These are phyloP conservation scores for Leucozona laternaria DNA, from an alignment of 2,888 invertebrate genomes.

Conservation along the genomic window DNA sequence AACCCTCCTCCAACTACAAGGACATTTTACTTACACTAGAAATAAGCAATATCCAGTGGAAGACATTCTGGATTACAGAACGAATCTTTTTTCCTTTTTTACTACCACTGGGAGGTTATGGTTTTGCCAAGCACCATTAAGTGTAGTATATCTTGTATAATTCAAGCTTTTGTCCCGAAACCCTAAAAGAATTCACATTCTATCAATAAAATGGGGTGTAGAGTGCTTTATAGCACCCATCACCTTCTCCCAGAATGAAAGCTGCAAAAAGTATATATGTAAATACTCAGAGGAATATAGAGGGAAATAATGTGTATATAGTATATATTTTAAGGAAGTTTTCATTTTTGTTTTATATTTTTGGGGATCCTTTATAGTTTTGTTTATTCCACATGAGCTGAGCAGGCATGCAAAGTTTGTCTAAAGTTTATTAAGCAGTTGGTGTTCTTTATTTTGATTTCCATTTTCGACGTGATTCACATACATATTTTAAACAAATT, in stretches of 20 bases:
- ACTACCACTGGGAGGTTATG: conserved; percentile 3
- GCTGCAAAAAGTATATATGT: neutral
- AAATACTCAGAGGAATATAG: neutral
- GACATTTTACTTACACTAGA: neutral
- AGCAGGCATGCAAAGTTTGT: neutral
- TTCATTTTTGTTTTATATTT: neutral
- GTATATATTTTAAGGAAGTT: neutral
- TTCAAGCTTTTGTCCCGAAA: conserved; percentile 18
- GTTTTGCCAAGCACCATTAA: conserved; percentile 12
- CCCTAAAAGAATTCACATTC: conserved; percentile 27
- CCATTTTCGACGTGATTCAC: conserved; percentile 4
- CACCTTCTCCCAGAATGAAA: too few species aligned
- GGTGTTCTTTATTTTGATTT: neutral
- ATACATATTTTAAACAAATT: conserved; percentile 1
- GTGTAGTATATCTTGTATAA: conserved; percentile 20
- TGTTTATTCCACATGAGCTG: neutral
- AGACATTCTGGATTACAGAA: neutral
- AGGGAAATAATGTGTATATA: neutral
- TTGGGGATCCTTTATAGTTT: neutral
- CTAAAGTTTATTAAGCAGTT: conserved; percentile 1
- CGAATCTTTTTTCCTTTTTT: neutral
- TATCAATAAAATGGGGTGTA: conserved; percentile 36
- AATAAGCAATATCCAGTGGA: neutral
- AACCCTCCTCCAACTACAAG: neutral
- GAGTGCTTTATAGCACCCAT: neutral